These are phyloP conservation scores for Misgurnus anguillicaudatus DNA, from an alignment of 2,113 vertebrate species.

Conservation along the genomic window DNA sequence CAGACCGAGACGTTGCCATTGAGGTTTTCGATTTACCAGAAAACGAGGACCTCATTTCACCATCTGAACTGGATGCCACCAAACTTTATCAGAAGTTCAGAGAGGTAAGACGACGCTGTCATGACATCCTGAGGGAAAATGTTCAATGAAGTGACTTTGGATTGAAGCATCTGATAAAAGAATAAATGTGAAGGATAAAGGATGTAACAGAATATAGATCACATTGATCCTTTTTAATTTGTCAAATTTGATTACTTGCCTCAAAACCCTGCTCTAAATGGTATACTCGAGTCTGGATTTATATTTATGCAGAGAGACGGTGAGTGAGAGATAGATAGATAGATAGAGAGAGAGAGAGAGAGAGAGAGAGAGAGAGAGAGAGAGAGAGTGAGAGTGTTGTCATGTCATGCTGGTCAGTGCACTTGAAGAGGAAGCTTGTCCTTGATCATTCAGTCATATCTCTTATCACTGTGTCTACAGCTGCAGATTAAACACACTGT, in stretches of 20 bases:
- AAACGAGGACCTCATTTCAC: conserved; percentile 91
- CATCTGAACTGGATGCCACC: conserved; percentile 88
- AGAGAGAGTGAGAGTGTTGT: conserved; percentile 8
- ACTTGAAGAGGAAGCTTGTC: conserved; percentile 6
- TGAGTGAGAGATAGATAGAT: too few species aligned
- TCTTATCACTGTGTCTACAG: conserved; percentile 71
- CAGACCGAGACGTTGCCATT: conserved; percentile 85
- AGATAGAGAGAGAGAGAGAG: too few species aligned
- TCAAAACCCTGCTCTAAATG: too few species aligned
- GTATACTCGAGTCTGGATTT: conserved; percentile 1
- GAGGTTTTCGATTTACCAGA: conserved; percentile 97
- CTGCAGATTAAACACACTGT: conserved; percentile 98
- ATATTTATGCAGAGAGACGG: too few species aligned
- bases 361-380: conserved; percentile 11
- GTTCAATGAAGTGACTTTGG: too few species aligned
- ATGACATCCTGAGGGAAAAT: background rate
- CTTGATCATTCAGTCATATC: conserved; percentile 30
- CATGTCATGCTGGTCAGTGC: background rate
- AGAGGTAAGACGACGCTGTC: conserved; percentile 78
- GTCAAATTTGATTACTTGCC: too few species aligned
- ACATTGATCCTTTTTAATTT: too few species aligned
- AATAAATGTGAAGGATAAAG: too few species aligned
- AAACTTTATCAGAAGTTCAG: conserved; percentile 98
- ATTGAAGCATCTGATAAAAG: background rate
- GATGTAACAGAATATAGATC: too few species aligned